phyloP scores from a whole-genome alignment of 2,797 vertebrate genomes.

The Danio aesculapii region DNA sequence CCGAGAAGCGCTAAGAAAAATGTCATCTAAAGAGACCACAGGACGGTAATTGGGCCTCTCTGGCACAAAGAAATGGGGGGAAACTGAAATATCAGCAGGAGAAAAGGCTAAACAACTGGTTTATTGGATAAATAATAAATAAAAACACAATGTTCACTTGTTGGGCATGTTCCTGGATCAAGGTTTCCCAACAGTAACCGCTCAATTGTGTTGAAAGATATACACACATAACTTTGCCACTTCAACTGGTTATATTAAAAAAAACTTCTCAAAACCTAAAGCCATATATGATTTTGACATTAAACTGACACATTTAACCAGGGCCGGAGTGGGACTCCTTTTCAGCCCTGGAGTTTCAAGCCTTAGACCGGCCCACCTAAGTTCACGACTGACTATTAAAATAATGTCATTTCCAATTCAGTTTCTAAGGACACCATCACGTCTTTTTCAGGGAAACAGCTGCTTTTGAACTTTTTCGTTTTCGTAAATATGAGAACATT shows the following conservation, averaged over 20 bases:
- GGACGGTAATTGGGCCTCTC: constrained; percentile 29
- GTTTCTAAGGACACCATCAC: no score
- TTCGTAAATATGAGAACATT: no score
- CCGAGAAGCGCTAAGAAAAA: constrained; percentile 31
- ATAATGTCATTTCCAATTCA: no score
- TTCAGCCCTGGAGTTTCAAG: no score
- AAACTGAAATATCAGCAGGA: constrained; percentile 27
- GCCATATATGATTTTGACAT: no score
- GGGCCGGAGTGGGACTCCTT: no score
- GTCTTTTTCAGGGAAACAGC: no score
- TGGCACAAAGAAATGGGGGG: constrained; percentile 14
- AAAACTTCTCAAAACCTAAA: no score
- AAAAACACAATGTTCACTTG: neutral
- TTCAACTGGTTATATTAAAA: neutral
- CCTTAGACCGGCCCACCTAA: no score
- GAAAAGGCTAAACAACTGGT: neutral
- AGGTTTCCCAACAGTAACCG: neutral
- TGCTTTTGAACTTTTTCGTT: no score
- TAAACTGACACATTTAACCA: neutral
- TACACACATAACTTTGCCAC: neutral
- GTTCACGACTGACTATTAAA: no score
- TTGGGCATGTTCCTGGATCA: neutral
- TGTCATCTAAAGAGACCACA: constrained; percentile 34
- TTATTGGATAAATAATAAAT: constrained; percentile 5
- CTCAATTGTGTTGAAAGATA: neutral